Evolutionary conservation across 2,113 vertebrate species (phyloP).

Genomic region (Neogale vison): DNA sequence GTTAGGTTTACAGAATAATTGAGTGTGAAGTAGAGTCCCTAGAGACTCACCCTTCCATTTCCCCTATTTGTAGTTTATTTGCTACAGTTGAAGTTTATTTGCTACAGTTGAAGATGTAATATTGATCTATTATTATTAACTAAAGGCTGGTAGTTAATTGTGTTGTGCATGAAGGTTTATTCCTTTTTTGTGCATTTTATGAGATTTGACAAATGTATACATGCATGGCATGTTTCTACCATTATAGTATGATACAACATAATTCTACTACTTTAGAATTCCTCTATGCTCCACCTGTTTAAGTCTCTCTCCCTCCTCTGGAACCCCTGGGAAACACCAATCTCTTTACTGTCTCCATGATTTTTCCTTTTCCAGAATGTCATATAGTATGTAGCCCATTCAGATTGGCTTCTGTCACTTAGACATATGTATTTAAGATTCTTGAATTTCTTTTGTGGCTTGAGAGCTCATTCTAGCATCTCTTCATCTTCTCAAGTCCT

Average conservation of each 20-base stretch:
- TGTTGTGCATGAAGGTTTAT: background rate
- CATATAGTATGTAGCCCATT: background rate
- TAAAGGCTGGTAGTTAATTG: background rate
- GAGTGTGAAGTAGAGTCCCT: background rate
- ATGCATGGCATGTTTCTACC: background rate
- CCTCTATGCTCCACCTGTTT: rapidly evolving
- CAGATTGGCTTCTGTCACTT: background rate
- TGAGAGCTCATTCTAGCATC: background rate
- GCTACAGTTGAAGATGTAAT: background rate
- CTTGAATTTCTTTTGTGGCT: background rate
- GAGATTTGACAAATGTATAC: background rate
- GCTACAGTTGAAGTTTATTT: background rate
- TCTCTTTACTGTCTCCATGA: background rate
- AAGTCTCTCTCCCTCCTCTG: no score
- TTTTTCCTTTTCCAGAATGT: background rate
- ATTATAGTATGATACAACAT: background rate
- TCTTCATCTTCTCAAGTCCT: background rate
- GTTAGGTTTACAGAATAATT: background rate
- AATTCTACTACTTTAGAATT: background rate
- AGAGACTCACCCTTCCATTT: background rate
- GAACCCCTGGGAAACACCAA: background rate
- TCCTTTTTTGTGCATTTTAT: background rate
- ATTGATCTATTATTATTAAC: background rate
- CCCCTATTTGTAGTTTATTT: background rate
- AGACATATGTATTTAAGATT: background rate